Base-by-base conservation (phyloP, 2,888 invertebrate species). In the Philaethria dido region DNA sequence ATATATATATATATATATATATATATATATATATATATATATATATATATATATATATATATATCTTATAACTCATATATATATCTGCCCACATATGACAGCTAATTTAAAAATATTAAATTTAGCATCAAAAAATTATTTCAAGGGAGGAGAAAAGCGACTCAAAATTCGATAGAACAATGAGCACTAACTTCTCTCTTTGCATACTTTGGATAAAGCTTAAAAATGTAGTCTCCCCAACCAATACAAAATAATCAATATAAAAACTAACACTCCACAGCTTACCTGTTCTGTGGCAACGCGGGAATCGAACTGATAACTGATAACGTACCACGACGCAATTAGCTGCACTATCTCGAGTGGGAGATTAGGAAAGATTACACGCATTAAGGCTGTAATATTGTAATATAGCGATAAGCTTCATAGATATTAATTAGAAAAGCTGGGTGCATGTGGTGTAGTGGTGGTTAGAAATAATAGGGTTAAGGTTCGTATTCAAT, bases 381-480 rank as follows among this genome's bases (percentile, higher is more conserved):
- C 73, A 69, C 66, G 73, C 71, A 75, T 76, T 75, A 75, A 72
- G 70, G 70, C 70, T 73, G 75, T 75, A 72, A 74, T 75, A 74
- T 64, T 64, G 72, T 72, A 61, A 70, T 69, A 71, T 68, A 48
- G 36, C 33, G 66, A 71, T 71, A 69, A 52, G 25, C 14, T 48
- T 29, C 25, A 54, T 54, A 48, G 69, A 66, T 67, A 63, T 71
- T 71, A 65, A 71, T 71, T 71, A 69, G 45, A 62, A 67, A 62
- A 62, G 50, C 59, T 57, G n/a, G 5, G 14, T 52, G 2, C 8
- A 6, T 36, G 6, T n/a, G 57, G 16, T 22, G 42, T 42, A 57
- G 57, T 57, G 22, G 57, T 5, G 4, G 16, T n/a, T 14, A 13
- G 29, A 6, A n/a, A 1, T 13, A 13, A 13, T 39, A 33, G 33